Conservation (phyloP, 2,113 vertebrate species). For the Nibea coibor region DNA sequence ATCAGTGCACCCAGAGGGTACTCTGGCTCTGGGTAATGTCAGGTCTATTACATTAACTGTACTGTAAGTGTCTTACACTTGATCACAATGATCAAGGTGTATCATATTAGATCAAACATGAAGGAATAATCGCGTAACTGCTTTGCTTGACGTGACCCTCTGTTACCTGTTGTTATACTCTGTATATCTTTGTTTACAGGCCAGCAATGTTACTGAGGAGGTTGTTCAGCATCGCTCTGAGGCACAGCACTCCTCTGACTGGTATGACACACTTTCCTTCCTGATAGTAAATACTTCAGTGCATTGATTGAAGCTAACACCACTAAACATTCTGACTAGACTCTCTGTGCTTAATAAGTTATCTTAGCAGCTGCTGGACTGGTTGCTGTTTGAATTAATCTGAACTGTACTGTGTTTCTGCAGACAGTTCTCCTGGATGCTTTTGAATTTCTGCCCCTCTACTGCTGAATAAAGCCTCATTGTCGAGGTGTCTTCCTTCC, state of each 20-base stretch:
- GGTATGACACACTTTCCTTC: conserved; percentile 60
- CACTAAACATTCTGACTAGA: conserved; percentile 13
- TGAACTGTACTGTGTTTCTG: neutral
- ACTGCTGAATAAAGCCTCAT: conserved; percentile 21
- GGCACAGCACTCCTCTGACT: conserved; percentile 78
- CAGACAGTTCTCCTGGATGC: neutral
- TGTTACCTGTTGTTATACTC: no score
- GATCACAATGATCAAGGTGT: neutral
- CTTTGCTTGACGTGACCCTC: neutral
- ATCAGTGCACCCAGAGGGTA: neutral
- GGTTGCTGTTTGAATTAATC: conserved; percentile 2
- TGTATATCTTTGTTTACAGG: conserved; percentile 62
- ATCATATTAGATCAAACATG: neutral
- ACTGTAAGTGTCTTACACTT: neutral
- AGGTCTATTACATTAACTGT: neutral
- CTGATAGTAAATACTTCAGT: neutral
- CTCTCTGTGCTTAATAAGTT: conserved; percentile 1
- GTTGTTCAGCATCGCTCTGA: conserved; percentile 74
- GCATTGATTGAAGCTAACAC: conserved; percentile 34
- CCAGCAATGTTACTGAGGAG: conserved; percentile 69
- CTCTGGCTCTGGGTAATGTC: no score
- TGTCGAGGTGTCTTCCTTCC: conserved; percentile 24
- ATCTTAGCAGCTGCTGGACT: neutral
- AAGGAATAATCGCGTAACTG: neutral
- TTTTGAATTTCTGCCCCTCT: conserved; percentile 1